Base-by-base conservation (phyloP, 2,888 invertebrate genomes). In the Priocnemis perturbator region DNA sequence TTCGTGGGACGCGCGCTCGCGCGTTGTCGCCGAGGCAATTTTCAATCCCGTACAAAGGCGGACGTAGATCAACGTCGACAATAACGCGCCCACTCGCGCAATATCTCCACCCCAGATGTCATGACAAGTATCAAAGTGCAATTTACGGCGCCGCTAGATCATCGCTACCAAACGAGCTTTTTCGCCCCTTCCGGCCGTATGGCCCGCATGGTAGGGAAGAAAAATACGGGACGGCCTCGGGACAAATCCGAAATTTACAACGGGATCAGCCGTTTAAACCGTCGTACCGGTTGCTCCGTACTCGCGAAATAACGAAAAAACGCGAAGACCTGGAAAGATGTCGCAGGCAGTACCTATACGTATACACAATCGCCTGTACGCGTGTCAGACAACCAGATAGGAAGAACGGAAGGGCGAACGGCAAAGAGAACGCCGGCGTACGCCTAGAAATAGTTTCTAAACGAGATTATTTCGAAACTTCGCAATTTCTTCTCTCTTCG, bases 211-310 rank as follows among this genome's bases (percentile, higher is more conserved):
- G 53, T 52, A 26, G 47, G 5, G 50, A 50, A 37, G 37, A 11
- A 37, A 79, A 74, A 76, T 76, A 78, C 61, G 69, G 66, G 67
- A 26, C 64, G 57, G 37, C 62, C 64, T 63, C 57, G 57, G 59
- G 60, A 75, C 75, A 70, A 79, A 78, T 82, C 71, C 70, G 57
- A 77, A 82, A 82, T 81, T 82, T 81, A 83, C 79, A 75, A 78
- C 79, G 57, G 78, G 73, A 81, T 82, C 74, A 78, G 63, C 73
- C 68, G 73, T 67, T 77, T 72, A 72, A 78, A 75, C 64, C 73
- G 50, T 50, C 9, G 17, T 19, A 11, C 1, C 4, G 7, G 11
- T 37, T 37, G 14, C 37, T 9, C 1, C 4, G 37, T 11, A 11
- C 11, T 9, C 37, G 37, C 11, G 14, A 37, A 37, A 37, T 37